Evolutionary conservation across 2,888 invertebrate genomes (phyloP), one percentile per base, ranked within the genome.

Genomic region (Hydriomena furcata): DNA sequence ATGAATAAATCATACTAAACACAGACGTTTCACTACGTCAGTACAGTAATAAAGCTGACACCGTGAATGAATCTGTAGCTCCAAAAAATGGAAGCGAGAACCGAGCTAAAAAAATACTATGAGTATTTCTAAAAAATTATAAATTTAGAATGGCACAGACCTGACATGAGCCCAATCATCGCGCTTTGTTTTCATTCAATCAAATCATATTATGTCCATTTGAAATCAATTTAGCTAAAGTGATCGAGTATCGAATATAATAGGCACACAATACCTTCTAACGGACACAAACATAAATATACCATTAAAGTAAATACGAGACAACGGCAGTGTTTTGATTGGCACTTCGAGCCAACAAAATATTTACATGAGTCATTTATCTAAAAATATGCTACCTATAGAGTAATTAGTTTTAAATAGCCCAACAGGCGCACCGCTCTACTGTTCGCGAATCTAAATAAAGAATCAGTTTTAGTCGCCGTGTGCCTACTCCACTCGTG

Each of bases 401-500:
- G 47, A 52, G 50, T 65, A 61, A 72, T 72, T 74, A 65, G 69
- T 64, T 71, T 70, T 60, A 73, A 72, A 72, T 72, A 73, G 66
- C 63, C 52, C 37, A 58, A 50, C 60, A 55, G 55, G 52, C 62
- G 62, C 58, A 57, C 55, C 49, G 62, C 68, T 57, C 63, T 56
- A 45, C 58, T 52, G 60, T 68, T 61, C 67, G 64, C 69, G 64
- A 68, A 71, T 73, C 75, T 79, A 77, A 77, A 75, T 79, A 71
- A 72, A 79, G 76, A 77, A 73, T 76, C 72, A 76, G 76, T 74
- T 71, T 59, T 72, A 68, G 63, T 65, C 67, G 59, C 63, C 64
- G 69, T 66, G 48, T 44, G 44, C 61, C 63, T 60, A 65, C 68
- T 69, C 66, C 62, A 64, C 69, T 64, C 62, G 70, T 69, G 72